Evolutionary conservation across 2,888 invertebrate genomes (phyloP).

Genomic region (Orthonychiurus folsomi): DNA sequence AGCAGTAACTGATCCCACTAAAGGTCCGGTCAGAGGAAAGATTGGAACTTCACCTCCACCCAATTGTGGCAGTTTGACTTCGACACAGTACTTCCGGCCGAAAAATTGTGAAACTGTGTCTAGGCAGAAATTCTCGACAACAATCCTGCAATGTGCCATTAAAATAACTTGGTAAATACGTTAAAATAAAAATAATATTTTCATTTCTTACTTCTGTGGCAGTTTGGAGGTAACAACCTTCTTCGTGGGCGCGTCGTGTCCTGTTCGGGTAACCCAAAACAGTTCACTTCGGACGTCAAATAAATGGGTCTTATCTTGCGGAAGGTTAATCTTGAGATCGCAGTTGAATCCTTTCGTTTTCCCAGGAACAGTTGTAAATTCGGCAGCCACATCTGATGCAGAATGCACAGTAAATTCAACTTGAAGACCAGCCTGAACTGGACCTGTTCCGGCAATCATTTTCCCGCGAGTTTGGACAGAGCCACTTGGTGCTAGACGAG

Average conservation of each 20-base stretch:
- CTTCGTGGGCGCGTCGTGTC: neutral
- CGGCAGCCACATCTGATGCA: slow-evolving; percentile 59
- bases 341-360: slow-evolving; percentile 54
- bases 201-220: neutral
- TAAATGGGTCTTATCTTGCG: slow-evolving; percentile 71
- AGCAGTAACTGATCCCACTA: neutral
- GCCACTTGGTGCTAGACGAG: neutral
- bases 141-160: neutral
- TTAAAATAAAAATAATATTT: no score
- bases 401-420: slow-evolving; percentile 65
- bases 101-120: neutral
- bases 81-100: neutral
- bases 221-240: neutral
- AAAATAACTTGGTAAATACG: no score
- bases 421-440: slow-evolving; percentile 64
- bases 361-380: slow-evolving; percentile 38
- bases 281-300: slow-evolving; percentile 54
- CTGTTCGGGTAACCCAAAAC: slow-evolving; percentile 29
- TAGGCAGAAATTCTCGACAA: neutral
- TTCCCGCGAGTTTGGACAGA: slow-evolving; percentile 40
- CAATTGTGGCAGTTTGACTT: neutral
- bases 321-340: slow-evolving; percentile 66
- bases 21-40: neutral
- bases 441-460: slow-evolving; percentile 45
- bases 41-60: neutral